Conservation (phyloP, 2,797 vertebrate genomes). For the Lutjanus campechanus region DNA sequence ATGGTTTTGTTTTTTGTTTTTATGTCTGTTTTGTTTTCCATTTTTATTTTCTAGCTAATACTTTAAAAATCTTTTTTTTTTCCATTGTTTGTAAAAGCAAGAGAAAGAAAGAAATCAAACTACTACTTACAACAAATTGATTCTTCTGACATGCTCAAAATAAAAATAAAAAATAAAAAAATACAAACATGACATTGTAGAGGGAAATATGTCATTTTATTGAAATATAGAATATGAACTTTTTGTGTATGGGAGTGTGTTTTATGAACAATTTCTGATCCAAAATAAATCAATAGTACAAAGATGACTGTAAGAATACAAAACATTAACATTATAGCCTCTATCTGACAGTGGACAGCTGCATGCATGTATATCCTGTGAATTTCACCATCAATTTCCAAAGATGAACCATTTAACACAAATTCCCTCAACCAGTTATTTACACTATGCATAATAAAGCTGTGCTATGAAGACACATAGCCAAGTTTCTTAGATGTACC, state of each 20-base stretch:
- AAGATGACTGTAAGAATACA: constrained; percentile 47
- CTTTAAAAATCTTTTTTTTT: no score
- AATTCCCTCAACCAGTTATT: constrained; percentile 36
- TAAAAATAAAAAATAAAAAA: no score
- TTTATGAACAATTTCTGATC: constrained; percentile 33
- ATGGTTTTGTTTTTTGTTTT: no score
- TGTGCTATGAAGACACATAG: constrained; percentile 20
- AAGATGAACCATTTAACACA: constrained; percentile 32
- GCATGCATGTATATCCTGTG: constrained; percentile 47
- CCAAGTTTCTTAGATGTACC: constrained; percentile 16
- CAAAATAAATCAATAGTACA: constrained; percentile 41
- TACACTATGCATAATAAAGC: constrained; percentile 41
- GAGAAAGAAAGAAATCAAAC: no score
- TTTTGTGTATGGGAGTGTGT: constrained; percentile 37
- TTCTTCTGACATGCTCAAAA: not conserved
- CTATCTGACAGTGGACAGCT: constrained; percentile 28
- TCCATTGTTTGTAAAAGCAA: no score
- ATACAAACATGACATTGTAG: not conserved
- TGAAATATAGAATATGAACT: constrained; percentile 51
- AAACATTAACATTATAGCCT: constrained; percentile 46
- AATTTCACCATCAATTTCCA: constrained; percentile 12
- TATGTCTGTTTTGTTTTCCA: no score
- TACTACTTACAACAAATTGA: not conserved
- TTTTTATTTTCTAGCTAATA: no score
- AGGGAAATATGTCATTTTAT: constrained; percentile 51